A percentile compares a stretch with the other conserved stretches of the same genome.
These are phyloP conservation scores for Atta colombica DNA, from an alignment of 1,140 invertebrate genomes.

Conservation along the genomic window DNA sequence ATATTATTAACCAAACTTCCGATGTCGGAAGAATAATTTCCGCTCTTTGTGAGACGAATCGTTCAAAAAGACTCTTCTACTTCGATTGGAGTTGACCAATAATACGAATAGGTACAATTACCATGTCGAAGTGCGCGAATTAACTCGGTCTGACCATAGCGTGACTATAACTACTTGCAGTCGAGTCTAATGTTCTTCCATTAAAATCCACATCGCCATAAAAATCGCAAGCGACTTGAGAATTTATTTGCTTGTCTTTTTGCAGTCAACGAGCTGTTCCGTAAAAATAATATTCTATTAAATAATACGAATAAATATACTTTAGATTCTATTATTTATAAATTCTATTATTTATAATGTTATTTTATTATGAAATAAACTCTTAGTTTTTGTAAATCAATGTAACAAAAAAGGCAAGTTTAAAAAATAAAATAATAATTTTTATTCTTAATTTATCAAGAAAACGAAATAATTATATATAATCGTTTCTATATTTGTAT, in stretches of 20 bases:
- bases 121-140: slow-evolving; percentile 6
- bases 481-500: background rate
- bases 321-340: background rate
- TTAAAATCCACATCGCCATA: slow-evolving; percentile 37
- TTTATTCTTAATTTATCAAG: background rate
- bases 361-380: background rate
- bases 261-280: background rate
- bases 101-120: background rate
- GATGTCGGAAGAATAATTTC: slow-evolving; percentile 31
- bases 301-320: background rate
- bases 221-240: slow-evolving; percentile 11
- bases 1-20: background rate
- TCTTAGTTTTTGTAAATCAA: background rate
- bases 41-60: background rate
- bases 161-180: slow-evolving; percentile 65
- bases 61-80: background rate
- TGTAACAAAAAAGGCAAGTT: background rate
- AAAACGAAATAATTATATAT: background rate
- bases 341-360: background rate
- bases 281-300: background rate
- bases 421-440: background rate
- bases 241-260: background rate
- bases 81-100: slow-evolving; percentile 5
- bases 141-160: slow-evolving; percentile 46
- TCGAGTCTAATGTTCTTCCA: background rate